phyloP scores from a whole-genome alignment of 1,140 invertebrate species.

The Heliconius hewitsoni region DNA sequence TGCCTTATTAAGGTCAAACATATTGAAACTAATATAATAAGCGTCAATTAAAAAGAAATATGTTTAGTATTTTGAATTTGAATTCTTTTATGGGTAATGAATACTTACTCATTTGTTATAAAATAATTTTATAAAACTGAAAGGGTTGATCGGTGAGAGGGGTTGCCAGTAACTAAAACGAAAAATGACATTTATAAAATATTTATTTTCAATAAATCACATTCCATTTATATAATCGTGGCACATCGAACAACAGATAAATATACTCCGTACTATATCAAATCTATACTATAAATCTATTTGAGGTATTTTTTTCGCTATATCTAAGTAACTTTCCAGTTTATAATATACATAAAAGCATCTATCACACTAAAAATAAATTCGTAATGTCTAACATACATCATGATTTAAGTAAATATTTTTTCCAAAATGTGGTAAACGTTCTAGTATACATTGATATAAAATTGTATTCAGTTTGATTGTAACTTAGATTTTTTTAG shows the following conservation, averaged over 20 bases:
- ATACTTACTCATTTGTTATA: not conserved
- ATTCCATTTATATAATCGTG: constrained; percentile 67
- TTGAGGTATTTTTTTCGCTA: constrained; percentile 61
- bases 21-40: not conserved
- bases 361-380: constrained; percentile 70
- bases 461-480: not conserved
- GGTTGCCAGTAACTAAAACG: constrained; percentile 23
- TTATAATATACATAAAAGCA: constrained; percentile 18
- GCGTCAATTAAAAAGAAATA: not conserved
- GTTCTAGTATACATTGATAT: constrained; percentile 19
- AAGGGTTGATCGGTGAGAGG: not conserved
- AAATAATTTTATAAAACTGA: not conserved
- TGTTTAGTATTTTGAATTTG: not conserved
- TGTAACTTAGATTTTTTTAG: not conserved
- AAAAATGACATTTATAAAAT: constrained; percentile 73
- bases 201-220: constrained; percentile 76
- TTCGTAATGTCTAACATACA: constrained; percentile 52
- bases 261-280: constrained; percentile 60
- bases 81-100: constrained; percentile 1
- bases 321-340: constrained; percentile 3
- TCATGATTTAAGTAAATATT: constrained; percentile 15
- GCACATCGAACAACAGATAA: constrained; percentile 73
- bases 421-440: constrained; percentile 5
- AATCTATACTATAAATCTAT: constrained; percentile 51
- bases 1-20: not conserved